phyloP scores from a whole-genome alignment of 2,113 vertebrate genomes.

The Austrofundulus limnaeus region DNA sequence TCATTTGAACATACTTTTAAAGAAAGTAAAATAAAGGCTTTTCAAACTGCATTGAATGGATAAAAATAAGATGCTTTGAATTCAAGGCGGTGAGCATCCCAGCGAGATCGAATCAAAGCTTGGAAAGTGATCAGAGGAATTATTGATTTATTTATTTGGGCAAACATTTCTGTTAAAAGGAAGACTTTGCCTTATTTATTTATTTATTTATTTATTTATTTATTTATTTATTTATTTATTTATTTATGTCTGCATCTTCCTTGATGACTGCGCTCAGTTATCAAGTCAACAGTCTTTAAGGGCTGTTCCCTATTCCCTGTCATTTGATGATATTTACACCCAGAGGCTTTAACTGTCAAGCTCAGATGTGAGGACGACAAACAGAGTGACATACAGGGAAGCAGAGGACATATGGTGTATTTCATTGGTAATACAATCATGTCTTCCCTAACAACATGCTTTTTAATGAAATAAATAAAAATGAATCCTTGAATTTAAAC shows the following conservation, averaged over 20 bases:
- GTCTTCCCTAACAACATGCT: too few species aligned
- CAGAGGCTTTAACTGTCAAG: conserved; percentile 10
- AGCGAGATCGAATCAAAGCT: conserved; percentile 35
- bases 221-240: conserved; percentile 58
- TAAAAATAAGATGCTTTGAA: conserved; percentile 10
- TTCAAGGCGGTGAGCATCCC: conserved; percentile 21
- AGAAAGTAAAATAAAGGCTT: neutral
- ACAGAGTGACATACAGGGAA: neutral
- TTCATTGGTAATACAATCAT: too few species aligned
- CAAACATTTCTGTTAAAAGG: conserved; percentile 38
- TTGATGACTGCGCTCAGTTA: conserved; percentile 23
- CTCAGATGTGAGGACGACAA: conserved; percentile 23
- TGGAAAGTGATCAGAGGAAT: conserved; percentile 46
- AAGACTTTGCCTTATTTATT: conserved; percentile 47
- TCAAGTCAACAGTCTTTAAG: conserved; percentile 39
- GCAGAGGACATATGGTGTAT: neutral
- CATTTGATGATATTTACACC: conserved; percentile 6
- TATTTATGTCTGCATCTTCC: conserved; percentile 7
- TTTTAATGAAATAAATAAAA: too few species aligned
- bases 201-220: neutral
- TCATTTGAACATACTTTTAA: neutral
- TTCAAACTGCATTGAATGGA: too few species aligned
- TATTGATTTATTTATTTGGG: conserved; percentile 62
- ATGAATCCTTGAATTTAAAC: too few species aligned
- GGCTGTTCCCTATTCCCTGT: conserved; percentile 15